Conservation (phyloP, 2,797 vertebrate genomes). For the Eidolon dupreanum region DNA sequence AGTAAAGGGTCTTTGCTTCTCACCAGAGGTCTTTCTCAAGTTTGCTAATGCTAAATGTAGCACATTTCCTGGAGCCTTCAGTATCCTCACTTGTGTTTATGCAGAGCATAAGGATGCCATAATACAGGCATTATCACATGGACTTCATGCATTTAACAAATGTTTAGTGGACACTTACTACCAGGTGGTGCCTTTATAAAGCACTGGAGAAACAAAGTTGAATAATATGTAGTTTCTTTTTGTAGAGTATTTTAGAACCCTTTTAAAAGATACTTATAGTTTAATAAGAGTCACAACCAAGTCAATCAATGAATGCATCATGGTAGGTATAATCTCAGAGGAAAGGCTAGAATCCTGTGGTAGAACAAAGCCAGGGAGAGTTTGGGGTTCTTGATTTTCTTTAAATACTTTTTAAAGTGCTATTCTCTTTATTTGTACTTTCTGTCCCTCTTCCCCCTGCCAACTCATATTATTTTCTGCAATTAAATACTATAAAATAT, state of each 20-base stretch:
- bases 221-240: not conserved
- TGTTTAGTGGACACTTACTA: not conserved
- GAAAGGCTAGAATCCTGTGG: not conserved
- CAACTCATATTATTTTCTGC: slow-evolving; percentile 1
- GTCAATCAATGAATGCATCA: not conserved
- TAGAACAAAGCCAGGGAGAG: not conserved
- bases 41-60: not conserved
- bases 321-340: not conserved
- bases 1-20: not conserved
- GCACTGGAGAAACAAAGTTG: not conserved
- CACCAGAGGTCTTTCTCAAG: not conserved
- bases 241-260: not conserved
- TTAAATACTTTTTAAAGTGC: not conserved
- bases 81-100: not conserved
- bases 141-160: not conserved
- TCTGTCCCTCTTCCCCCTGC: not conserved
- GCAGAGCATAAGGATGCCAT: not conserved
- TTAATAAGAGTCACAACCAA: not conserved
- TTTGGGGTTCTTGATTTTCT: not conserved
- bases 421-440: not conserved
- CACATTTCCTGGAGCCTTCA: not conserved
- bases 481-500: slow-evolving; percentile 41
- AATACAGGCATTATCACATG: not conserved
- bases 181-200: not conserved
- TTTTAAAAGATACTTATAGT: not conserved